Base-by-base conservation (phyloP, 2,797 vertebrate genomes). In the Dendrocincla fuliginosa region DNA sequence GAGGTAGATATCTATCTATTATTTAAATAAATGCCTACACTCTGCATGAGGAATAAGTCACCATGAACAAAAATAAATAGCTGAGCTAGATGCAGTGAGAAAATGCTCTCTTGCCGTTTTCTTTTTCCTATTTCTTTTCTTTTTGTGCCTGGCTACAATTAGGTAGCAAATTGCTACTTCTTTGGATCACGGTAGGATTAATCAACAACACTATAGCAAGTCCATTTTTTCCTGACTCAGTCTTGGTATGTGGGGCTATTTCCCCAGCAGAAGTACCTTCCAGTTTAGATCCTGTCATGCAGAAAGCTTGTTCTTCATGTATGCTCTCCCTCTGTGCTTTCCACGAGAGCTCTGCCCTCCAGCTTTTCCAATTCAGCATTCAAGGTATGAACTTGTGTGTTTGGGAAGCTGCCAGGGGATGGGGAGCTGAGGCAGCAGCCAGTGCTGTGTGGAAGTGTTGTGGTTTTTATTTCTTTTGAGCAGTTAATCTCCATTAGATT, bases 401-500 rank as follows among this genome's bases (percentile, higher is more conserved):
- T 95, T 96, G 92, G 92, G 93, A 95, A 86, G 61, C 91, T 94
- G 96, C 91, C 89, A 95, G 84, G 61, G 93, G 87, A 89, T 68
- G 42, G 73, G 77, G 77, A 93, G 90, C 68, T 85, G n/a, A 96
- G 84, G 96, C 75, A 93, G 94, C 84, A 90, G 94, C 63, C 85
- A 84, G 50, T 18, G 65, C 90, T 0, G 0, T 64, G 87, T 56
- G 63, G 85, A 95, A 95, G 59, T 49, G 89, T 84, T 86, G 77
- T 83, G 82, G 5, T 89, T 93, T 90, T 95, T 75, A 75, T 96
- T 94, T 87, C 90, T 94, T 96, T 94, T 84, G 69, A 92, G 88
- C 49, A 82, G 87, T 94, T 97, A 91, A 97, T 97, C 96, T 95
- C 75, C 96, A 96, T 93, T 94, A 97, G 92, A 93, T 93, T 96